Evolutionary conservation across 2,797 vertebrate species (phyloP), one percentile per base, ranked within the genome.

Genomic region (Thripadectes ignobilis): DNA sequence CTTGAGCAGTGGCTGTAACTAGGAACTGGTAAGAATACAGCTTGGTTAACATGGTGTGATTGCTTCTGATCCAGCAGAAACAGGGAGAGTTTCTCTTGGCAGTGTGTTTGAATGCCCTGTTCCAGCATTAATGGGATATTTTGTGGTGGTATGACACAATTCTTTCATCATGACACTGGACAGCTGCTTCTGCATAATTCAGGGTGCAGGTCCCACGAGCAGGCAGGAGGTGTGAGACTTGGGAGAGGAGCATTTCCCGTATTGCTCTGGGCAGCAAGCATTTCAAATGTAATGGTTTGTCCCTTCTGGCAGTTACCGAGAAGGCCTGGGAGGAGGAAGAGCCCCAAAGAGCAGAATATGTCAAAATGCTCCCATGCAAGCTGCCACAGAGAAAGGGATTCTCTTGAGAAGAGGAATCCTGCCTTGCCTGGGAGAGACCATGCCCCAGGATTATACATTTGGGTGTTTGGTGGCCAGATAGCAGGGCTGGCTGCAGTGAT

Each of bases 11-110:
- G 62, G 39, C 43, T 78, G 41, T 65, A 65, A 39, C 24, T 34
- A 41, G 69, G 74, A 89, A 32, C 22, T 49, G 66, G 21, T 72
- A 52, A 81, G 79, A 66, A 34, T 57, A 48, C 10, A 39, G 41
- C 34, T 68, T 80, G 39, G 14, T 77, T 87, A 80, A 55, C 51
- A 4, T 39, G 62, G n/a, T 58, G 38, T 24, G n/a, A 45, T 77
- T 85, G 79, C 79, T 88, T 92, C 79, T 78, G 69, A 81, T 89
- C 51, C 66, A 59, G 76, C 62, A 61, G 69, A 73, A 96, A 89
- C 39, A 92, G 30, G 32, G 38, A 43, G 17, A 73, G 62, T 94
- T 89, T 73, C 73, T 78, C 46, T 81, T 85, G 76, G 67, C 89
- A 69, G 58, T 30, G 1, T 43, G 10, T 52, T 80, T 51, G 49